phyloP scores from a whole-genome alignment of 2,888 invertebrate species.

The Xylota segnis region DNA sequence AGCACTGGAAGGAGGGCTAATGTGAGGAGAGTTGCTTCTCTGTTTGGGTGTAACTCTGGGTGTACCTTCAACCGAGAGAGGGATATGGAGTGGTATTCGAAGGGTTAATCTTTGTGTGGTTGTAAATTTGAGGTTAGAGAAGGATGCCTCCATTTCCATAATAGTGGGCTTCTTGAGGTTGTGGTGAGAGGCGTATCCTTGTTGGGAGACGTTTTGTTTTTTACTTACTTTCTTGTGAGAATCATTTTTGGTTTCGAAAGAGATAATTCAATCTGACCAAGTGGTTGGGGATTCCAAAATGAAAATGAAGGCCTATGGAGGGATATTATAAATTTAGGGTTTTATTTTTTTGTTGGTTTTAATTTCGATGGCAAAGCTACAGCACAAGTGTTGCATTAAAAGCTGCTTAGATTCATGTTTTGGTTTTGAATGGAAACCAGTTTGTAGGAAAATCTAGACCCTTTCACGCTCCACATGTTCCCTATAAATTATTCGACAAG shows the following conservation, averaged over 20 bases:
- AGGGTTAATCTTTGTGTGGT: constrained; percentile 5
- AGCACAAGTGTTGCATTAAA: too few species aligned
- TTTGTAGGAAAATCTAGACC: too few species aligned
- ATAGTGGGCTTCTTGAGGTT: constrained; percentile 1
- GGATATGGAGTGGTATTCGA: neutral
- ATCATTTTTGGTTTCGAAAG: neutral
- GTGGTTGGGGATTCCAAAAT: neutral
- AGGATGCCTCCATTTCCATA: neutral
- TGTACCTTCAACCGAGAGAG: neutral
- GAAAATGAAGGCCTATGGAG: neutral
- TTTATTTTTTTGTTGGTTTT: too few species aligned
- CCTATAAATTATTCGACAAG: too few species aligned
- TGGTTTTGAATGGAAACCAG: too few species aligned
- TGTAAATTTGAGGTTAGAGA: neutral
- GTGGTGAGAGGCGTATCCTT: neutral
- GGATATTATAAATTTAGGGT: too few species aligned
- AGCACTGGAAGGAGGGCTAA: constrained; percentile 1
- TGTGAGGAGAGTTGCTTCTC: neutral
- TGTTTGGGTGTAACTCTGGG: constrained; percentile 24
- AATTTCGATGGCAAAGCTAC: too few species aligned
- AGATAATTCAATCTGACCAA: neutral
- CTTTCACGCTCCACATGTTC: too few species aligned
- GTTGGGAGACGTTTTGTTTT: neutral
- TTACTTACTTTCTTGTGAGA: neutral
- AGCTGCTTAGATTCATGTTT: too few species aligned